phyloP scores from a whole-genome alignment of 2,113 vertebrate genomes.

The Peromyscus maniculatus region DNA sequence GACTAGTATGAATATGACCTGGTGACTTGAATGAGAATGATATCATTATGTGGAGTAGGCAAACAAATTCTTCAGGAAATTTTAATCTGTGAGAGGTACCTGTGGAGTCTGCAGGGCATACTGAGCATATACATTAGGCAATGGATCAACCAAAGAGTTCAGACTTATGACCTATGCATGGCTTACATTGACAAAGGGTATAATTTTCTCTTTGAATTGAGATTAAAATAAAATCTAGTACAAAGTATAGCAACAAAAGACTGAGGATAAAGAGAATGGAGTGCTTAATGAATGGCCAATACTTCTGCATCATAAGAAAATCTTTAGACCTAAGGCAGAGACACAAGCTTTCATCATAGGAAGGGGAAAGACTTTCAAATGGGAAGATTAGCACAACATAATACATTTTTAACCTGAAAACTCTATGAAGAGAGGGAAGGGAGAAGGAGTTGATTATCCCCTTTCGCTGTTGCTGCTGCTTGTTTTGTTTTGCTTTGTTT shows the following conservation, averaged over 20 bases:
- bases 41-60: not conserved
- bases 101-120: not conserved
- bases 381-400: not conserved
- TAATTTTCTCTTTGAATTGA: constrained; percentile 5
- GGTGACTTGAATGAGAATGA: not conserved
- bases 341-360: not conserved
- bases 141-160: constrained; percentile 13
- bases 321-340: not conserved
- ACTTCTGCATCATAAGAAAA: not conserved
- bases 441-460: not conserved
- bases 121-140: not conserved
- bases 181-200: constrained; percentile 24
- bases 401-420: not conserved
- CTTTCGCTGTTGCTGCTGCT: not conserved
- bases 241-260: not conserved
- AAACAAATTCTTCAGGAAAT: not conserved
- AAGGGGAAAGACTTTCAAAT: not conserved
- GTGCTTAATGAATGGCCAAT: not conserved
- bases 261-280: not conserved
- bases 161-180: not conserved
- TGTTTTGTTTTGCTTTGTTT: not conserved
- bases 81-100: constrained; percentile 1
- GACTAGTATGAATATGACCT: not conserved
- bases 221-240: not conserved
- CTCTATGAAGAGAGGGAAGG: not conserved